phyloP scores from a whole-genome alignment of 2,113 vertebrate species.

The Paracanthobrama guichenoti region DNA sequence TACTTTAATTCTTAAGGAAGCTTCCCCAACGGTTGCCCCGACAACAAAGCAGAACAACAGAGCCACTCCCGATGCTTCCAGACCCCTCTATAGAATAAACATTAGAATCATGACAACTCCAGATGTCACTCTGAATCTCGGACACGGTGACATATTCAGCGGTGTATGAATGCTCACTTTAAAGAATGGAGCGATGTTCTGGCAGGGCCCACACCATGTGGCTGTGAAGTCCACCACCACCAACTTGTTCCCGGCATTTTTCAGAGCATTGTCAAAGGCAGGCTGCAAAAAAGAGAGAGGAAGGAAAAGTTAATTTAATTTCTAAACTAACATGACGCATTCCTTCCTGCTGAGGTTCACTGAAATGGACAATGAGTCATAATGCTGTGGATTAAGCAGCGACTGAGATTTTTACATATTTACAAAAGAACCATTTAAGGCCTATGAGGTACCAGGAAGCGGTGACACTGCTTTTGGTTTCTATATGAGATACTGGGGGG shows the following conservation, averaged over 20 bases:
- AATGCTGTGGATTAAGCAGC: not conserved
- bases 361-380: not conserved
- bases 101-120: conserved; percentile 32
- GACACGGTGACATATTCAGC: not conserved
- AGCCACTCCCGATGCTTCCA: not conserved
- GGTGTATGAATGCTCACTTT: conserved; percentile 70
- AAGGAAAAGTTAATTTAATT: not conserved
- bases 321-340: not conserved
- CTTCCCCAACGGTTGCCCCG: conserved; percentile 38
- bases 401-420: not conserved
- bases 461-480: not conserved
- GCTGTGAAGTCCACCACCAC: conserved; percentile 91
- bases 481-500: not conserved
- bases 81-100: not conserved
- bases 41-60: conserved; percentile 44
- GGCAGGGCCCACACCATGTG: conserved; percentile 90
- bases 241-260: conserved; percentile 75
- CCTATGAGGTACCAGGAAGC: not conserved
- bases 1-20: not conserved
- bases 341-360: not conserved
- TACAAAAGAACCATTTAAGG: not conserved
- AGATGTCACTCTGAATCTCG: conserved; percentile 20
- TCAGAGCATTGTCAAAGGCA: conserved; percentile 70
- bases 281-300: conserved; percentile 62
- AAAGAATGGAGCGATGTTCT: conserved; percentile 79